phyloP scores from a whole-genome alignment of 1,140 invertebrate species.

The Polyergus mexicanus region DNA sequence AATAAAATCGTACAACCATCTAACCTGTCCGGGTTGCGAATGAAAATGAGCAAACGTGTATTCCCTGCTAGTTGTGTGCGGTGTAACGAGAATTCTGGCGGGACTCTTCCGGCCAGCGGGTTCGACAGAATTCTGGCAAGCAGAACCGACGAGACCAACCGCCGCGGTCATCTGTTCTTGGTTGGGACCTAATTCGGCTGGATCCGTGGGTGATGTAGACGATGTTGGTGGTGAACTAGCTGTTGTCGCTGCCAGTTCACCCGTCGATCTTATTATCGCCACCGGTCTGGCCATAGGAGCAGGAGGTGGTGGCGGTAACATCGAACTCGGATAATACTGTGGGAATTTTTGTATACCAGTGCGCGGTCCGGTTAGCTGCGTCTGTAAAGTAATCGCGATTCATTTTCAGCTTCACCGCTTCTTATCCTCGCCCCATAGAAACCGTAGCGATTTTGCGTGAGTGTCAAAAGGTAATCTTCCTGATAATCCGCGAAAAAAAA shows the following conservation, averaged over 20 bases:
- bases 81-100: slow-evolving; percentile 84
- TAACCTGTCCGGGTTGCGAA: slow-evolving; percentile 95
- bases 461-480: background rate
- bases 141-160: slow-evolving; percentile 84
- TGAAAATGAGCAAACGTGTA: slow-evolving; percentile 97
- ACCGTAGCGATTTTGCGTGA: background rate
- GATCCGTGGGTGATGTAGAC: slow-evolving; percentile 88
- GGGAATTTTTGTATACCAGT: slow-evolving; percentile 90
- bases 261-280: slow-evolving; percentile 96
- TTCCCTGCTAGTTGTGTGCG: slow-evolving; percentile 89
- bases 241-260: slow-evolving; percentile 86
- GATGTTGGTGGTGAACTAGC: slow-evolving; percentile 89
- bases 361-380: slow-evolving; percentile 87
- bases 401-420: background rate
- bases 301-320: slow-evolving; percentile 97
- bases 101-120: slow-evolving; percentile 85
- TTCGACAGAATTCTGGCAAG: slow-evolving; percentile 86
- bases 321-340: slow-evolving; percentile 95
- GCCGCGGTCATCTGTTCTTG: slow-evolving; percentile 84
- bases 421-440: background rate
- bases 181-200: slow-evolving; percentile 79
- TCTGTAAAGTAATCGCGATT: slow-evolving; percentile 83
- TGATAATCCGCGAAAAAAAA: background rate
- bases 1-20: slow-evolving; percentile 56
- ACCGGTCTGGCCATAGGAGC: slow-evolving; percentile 98